Evolutionary conservation across 2,113 vertebrate genomes (phyloP), one percentile per base, ranked within the genome.

Genomic region (Neomonachus schauinslandi): DNA sequence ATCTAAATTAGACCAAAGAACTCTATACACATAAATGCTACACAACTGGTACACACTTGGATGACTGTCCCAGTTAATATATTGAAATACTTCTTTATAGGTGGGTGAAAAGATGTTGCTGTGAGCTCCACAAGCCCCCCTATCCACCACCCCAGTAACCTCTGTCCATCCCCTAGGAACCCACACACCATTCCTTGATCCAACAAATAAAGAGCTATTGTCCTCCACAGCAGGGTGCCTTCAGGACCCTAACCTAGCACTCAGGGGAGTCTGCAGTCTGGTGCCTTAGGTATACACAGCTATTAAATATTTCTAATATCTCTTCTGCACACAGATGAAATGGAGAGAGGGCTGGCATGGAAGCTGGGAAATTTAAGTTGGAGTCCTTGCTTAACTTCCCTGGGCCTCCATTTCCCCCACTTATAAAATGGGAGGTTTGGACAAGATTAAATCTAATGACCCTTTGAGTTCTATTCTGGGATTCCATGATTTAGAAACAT

Each of bases 1-100:
- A 81, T 93, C 67, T 96, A 85, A 97, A 93, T 96, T 94, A 96
- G 77, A 77, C 63, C 79, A 91, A 95, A 71, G 24, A 72, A 84
- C 49, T 39, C 72, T 77, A 26, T 61, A 83, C 39, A 89, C 31
- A 67, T 19, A 97, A 83, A 31, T 86, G 19, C 16, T 71, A 16
- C 4, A 84, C 42, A 69, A 24, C 18, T 87, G 87, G 83, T 19
- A 80, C 42, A 95, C 22, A 5, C n/a, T 69, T 24, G 26, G 33
- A 95, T 46, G 63, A 69, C 51, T 87, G 33, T 53, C 13, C 18
- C 24, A 80, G 55, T 69, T 91, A 89, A 83, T 82, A 82, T 91
- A 72, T 14, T 89, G 12, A 94, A 92, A 95, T 61, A 63, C 0
- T 39, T 71, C 46, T 49, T 82, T 74, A 92, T 36, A 76, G 8